Evolutionary conservation across 2,113 vertebrate species (phyloP).

Genomic region (Vulpes vulpes): DNA sequence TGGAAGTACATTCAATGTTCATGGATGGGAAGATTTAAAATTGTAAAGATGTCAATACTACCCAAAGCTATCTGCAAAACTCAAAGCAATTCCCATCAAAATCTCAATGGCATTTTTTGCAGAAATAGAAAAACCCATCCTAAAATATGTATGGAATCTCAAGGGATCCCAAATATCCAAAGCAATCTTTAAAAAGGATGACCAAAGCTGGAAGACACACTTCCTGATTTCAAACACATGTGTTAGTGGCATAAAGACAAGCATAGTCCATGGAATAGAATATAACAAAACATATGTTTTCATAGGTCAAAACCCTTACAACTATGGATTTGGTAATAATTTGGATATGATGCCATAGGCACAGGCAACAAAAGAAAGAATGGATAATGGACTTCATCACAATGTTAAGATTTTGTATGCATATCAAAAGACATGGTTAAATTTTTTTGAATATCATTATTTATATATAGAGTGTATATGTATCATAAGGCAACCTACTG

Average conservation of each 20-base stretch:
- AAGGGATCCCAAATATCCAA: background rate
- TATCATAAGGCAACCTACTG: background rate
- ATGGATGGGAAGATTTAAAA: background rate
- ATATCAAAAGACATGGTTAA: background rate
- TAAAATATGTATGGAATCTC: background rate
- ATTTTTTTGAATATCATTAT: background rate
- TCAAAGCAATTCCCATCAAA: background rate
- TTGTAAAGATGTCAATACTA: background rate
- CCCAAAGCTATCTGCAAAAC: background rate
- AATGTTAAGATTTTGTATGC: background rate
- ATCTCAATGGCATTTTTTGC: background rate
- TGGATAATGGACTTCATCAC: background rate
- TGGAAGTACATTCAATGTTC: background rate
- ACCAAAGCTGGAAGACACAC: background rate
- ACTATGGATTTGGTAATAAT: background rate
- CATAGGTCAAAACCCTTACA: background rate
- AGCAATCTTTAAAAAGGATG: background rate
- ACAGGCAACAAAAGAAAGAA: background rate
- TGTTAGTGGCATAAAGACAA: background rate
- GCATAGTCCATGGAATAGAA: background rate
- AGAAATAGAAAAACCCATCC: background rate
- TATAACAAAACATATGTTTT: background rate
- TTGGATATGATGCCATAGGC: background rate
- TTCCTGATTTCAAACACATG: background rate
- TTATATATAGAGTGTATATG: background rate